Evolutionary conservation across 2,113 vertebrate genomes (phyloP).

Genomic region (Syrrhaptes paradoxus): DNA sequence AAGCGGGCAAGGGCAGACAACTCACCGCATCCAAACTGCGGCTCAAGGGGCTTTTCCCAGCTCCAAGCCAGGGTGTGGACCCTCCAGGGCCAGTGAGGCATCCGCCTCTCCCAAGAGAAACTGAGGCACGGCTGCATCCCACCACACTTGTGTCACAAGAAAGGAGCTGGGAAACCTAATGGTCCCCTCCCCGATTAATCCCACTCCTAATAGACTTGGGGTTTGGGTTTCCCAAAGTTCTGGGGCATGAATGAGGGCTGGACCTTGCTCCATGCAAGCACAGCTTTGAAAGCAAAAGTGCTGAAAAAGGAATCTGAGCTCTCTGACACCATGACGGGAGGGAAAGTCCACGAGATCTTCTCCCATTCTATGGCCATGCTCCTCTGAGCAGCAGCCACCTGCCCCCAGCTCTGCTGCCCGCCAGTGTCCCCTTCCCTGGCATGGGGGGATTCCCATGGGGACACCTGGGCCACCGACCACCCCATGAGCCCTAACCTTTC

Average conservation of each 20-base stretch:
- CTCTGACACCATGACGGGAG: background rate
- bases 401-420: background rate
- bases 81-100: background rate
- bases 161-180: background rate
- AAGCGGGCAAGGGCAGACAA: background rate
- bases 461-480: background rate
- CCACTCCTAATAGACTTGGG: background rate
- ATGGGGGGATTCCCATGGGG: background rate
- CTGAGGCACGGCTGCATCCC: background rate
- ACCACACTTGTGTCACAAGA: rapidly evolving
- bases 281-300: background rate
- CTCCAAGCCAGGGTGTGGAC: background rate
- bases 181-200: background rate
- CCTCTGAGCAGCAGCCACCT: background rate
- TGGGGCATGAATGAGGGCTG: background rate
- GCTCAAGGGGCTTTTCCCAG: background rate
- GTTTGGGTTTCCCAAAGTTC: background rate
- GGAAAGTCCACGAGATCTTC: background rate
- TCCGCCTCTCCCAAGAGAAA: background rate
- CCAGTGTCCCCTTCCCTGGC: background rate
- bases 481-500: constrained; percentile 41
- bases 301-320: background rate
- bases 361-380: background rate
- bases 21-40: background rate
- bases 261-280: background rate